Percentiles rank a stretch among this genome's conserved stretches.
Conservation (phyloP, 2,797 vertebrate species). For the Petrocephalus schoutedeni region DNA sequence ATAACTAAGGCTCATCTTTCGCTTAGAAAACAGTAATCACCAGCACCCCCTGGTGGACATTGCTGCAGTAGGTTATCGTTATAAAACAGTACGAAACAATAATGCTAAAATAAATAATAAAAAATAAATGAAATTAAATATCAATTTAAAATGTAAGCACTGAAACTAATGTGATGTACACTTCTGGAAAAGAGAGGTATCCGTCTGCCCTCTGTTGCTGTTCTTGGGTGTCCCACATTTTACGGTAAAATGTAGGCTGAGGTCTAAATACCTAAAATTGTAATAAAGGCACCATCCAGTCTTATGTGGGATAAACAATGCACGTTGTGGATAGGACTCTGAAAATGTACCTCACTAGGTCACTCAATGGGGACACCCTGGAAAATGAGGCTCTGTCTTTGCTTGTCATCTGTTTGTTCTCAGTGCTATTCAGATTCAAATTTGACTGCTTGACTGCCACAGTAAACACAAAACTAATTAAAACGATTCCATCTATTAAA, state of each 20-base stretch:
- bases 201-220: not conserved
- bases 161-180: not conserved
- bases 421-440: conserved; percentile 4
- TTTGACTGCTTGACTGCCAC: not conserved
- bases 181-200: not conserved
- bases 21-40: not conserved
- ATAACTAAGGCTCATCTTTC: not conserved
- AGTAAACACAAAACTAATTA: conserved; percentile 14
- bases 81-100: not conserved
- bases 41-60: not conserved
- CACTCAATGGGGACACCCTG: not conserved
- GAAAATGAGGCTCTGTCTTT: not conserved
- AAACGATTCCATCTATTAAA: conserved; percentile 1
- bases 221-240: not conserved
- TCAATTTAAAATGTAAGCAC: not conserved
- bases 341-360: not conserved
- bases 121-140: not conserved
- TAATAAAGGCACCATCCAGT: not conserved
- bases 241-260: not conserved
- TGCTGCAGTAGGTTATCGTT: not conserved
- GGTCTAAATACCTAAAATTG: not conserved
- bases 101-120: not conserved
- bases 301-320: not conserved
- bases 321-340: not conserved
- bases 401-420: not conserved